Base-by-base conservation (phyloP, 2,888 invertebrate genomes). In the Phymatocera aterrima region DNA sequence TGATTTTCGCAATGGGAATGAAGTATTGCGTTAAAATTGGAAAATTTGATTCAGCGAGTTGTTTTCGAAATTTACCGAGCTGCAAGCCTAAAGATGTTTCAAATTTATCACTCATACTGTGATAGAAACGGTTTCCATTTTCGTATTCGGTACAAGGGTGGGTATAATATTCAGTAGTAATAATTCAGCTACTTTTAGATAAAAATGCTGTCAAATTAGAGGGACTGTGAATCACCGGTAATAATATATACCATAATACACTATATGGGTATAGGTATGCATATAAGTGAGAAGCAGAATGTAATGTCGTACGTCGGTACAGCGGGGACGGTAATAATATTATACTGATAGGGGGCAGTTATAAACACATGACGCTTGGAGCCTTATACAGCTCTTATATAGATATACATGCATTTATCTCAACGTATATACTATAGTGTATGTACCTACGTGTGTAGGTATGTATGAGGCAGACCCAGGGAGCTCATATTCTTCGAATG, bases 311-410 rank as follows among this genome's bases (percentile, higher is more conserved):
- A 28, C 6, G 28, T 40, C n/a, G n/a, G 28, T 37, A 60, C 57
- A 40, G 81, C 82, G 81, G 82, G 79, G 80, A 79, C 78, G 82
- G 85, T 88, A 88, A 89, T 90, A 88, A 89, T 89, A 90, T 89
- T 87, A 88, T 86, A 88, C 84, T 85, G 87, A 88, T 87, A 86
- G 84, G 81, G 84, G 81, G 83, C 85, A 88, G 89, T 90, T 90
- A 89, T 84, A 84, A 87, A 85, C 90, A 90, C 88, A 87, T 90
- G 90, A 89, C 90, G 90, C 88, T 81, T 85, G 10, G 37, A 72
- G 81, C 82, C 83, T 85, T 84, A 82, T 84, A 88, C 84, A n/a
- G n/a, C 88, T 88, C 87, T 88, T 88, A 87, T 87, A 72, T 77
- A 79, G 80, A 83, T 83, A 83, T 82, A 80, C 81, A 78, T 81